A percentile compares a stretch with the other conserved stretches of the same genome.
These are phyloP conservation scores for Microtus californicus DNA, from an alignment of 2,797 vertebrate genomes.

Conservation along the genomic window DNA sequence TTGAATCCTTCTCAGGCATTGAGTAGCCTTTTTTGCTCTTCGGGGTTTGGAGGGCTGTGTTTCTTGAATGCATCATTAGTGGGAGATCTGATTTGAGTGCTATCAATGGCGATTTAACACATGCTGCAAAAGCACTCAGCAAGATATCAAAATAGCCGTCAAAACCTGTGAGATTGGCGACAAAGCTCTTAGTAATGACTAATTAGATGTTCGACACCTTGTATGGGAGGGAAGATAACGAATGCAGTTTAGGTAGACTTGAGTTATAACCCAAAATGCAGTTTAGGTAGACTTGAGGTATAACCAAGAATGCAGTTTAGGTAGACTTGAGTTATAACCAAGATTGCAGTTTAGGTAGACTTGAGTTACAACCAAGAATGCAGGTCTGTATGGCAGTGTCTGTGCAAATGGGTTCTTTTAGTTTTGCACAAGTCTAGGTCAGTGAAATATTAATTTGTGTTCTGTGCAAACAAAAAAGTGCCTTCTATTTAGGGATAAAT, in stretches of 20 bases:
- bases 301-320: too few relatives aligned
- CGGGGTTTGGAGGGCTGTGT: neutral
- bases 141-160: neutral
- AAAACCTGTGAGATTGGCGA: neutral
- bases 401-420: neutral
- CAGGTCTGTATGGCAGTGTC: neutral
- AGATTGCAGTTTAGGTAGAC: slow-evolving; percentile 33
- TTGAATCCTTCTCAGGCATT: neutral
- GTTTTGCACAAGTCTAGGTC: neutral
- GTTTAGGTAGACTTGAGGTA: neutral
- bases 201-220: slow-evolving; percentile 15
- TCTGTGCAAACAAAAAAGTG: neutral
- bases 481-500: neutral
- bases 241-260: neutral
- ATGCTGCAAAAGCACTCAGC: neutral
- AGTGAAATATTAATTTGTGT: neutral
- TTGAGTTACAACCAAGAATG: slow-evolving; percentile 44
- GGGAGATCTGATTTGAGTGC: slow-evolving; percentile 7
- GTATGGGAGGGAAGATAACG: slow-evolving; percentile 6
- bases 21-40: neutral
- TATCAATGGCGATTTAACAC: neutral
- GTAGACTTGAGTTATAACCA: slow-evolving; percentile 33
- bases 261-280: slow-evolving; percentile 54
- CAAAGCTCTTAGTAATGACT: slow-evolving; percentile 5
- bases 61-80: neutral